A percentile compares a stretch with the other conserved stretches of the same genome.
Evolutionary conservation across 2,113 vertebrate genomes (phyloP).

Genomic region (Pseudopipra pipra): DNA sequence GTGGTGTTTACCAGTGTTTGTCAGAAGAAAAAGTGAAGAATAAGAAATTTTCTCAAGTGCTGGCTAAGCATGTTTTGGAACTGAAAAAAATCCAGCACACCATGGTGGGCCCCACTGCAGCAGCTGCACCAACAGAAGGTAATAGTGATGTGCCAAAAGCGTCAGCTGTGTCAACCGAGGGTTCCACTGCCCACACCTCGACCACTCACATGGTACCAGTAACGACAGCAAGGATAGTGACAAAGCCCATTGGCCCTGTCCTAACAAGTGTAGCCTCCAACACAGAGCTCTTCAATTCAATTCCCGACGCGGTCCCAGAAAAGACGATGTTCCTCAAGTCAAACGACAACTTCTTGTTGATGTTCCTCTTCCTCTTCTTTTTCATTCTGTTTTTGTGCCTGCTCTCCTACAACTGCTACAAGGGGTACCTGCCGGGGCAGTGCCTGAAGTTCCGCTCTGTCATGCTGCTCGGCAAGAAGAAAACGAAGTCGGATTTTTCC

Average conservation of each 20-base stretch:
- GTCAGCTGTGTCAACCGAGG: conserved; percentile 53
- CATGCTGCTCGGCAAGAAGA: conserved; percentile 85
- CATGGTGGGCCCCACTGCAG: background rate
- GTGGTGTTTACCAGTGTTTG: conserved; percentile 90
- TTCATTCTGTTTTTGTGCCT: conserved; percentile 87
- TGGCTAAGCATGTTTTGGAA: conserved; percentile 82
- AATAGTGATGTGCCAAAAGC: conserved; percentile 64
- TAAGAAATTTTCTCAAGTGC: conserved; percentile 82
- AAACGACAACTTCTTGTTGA: conserved; percentile 84
- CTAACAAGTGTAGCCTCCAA: conserved; percentile 69
- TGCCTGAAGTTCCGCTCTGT: conserved; percentile 87
- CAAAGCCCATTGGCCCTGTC: conserved; percentile 70
- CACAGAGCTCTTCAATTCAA: conserved; percentile 68
- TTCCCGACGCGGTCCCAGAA: conserved; percentile 66
- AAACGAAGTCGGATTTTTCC: conserved; percentile 78
- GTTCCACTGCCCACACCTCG: conserved; percentile 57
- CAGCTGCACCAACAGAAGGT: conserved; percentile 70
- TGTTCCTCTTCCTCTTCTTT: conserved; percentile 90
- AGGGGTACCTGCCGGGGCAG: conserved; percentile 88
- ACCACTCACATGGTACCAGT: conserved; percentile 56
- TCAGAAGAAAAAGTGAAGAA: conserved; percentile 83
- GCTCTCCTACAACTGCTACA: conserved; percentile 92
- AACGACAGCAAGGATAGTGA: conserved; percentile 67
- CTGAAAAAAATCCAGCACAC: conserved; percentile 72
- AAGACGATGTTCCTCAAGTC: conserved; percentile 87